phyloP scores from a whole-genome alignment of 2,797 vertebrate genomes.

The Loris lydekkerianus region DNA sequence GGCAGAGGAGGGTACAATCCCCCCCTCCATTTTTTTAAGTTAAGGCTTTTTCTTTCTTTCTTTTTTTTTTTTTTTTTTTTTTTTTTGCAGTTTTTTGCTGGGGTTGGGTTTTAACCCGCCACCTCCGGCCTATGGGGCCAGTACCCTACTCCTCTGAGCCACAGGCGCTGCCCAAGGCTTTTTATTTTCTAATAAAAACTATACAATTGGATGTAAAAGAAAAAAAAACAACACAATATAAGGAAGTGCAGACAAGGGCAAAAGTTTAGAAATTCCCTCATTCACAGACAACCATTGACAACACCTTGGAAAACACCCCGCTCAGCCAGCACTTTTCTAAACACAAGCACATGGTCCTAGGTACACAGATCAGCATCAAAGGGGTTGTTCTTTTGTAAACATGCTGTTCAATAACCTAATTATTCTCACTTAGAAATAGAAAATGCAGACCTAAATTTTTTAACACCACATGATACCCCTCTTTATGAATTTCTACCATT shows the following conservation, averaged over 20 bases:
- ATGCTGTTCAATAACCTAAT: neutral
- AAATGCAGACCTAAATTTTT: neutral
- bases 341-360: neutral
- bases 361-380: neutral
- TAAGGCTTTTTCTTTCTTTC: neutral
- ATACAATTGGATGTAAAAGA: neutral
- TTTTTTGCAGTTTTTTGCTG: neutral
- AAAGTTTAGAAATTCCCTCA: neutral
- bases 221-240: neutral
- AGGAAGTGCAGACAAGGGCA: constrained; percentile 8
- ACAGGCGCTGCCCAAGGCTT: neutral
- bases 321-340: neutral
- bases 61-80: too few species aligned
- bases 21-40: neutral
- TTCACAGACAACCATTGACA: neutral
- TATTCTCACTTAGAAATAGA: constrained; percentile 47
- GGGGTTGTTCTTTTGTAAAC: neutral
- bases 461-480: neutral
- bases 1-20: neutral
- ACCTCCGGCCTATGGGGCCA: too few species aligned
- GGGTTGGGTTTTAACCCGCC: too few species aligned
- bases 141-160: too few species aligned
- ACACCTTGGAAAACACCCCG: neutral
- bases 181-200: constrained; percentile 3
- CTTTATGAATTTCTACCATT: neutral